Percentiles rank a stretch among this genome's conserved stretches.
Conservation (phyloP, 2,113 vertebrate genomes). For the Sylvietta virens region DNA sequence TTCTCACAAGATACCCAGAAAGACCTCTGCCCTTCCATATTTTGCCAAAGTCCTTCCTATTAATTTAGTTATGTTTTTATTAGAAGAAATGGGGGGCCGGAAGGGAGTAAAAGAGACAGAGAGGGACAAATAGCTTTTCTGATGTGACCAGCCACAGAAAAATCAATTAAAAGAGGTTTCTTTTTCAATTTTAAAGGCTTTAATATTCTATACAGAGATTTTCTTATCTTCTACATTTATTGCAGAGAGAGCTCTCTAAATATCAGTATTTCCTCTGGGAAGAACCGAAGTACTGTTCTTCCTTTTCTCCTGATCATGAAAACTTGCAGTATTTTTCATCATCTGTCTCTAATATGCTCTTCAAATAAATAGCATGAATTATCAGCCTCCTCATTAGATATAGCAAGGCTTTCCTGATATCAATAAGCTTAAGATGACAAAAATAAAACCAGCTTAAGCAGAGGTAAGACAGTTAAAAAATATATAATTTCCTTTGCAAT, state of each 20-base stretch:
- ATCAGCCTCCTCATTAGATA: not conserved
- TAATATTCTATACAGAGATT: slow-evolving; percentile 13
- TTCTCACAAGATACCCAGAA: not conserved
- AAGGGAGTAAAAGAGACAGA: not conserved
- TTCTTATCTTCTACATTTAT: slow-evolving; percentile 23
- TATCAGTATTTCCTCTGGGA: slow-evolving; percentile 49
- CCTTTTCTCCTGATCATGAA: not conserved
- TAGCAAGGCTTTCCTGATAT: not conserved
- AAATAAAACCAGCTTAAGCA: not conserved
- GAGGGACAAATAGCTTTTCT: not conserved
- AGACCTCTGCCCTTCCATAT: not conserved
- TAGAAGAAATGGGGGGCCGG: not conserved
- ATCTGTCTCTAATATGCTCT: not conserved
- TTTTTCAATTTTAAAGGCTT: slow-evolving; percentile 42
- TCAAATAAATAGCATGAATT: not conserved
- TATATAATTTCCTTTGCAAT: not conserved
- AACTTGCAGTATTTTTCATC: not conserved
- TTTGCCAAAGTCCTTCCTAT: not conserved
- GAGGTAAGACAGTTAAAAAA: not conserved
- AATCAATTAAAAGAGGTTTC: not conserved
- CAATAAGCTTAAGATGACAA: not conserved
- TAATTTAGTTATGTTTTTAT: not conserved
- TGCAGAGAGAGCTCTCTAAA: slow-evolving; percentile 48
- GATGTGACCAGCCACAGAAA: not conserved
- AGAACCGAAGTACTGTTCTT: not conserved